Percentiles rank a stretch among this genome's conserved stretches.
Conservation (phyloP, 2,797 vertebrate genomes). For the Lagodon rhomboides region DNA sequence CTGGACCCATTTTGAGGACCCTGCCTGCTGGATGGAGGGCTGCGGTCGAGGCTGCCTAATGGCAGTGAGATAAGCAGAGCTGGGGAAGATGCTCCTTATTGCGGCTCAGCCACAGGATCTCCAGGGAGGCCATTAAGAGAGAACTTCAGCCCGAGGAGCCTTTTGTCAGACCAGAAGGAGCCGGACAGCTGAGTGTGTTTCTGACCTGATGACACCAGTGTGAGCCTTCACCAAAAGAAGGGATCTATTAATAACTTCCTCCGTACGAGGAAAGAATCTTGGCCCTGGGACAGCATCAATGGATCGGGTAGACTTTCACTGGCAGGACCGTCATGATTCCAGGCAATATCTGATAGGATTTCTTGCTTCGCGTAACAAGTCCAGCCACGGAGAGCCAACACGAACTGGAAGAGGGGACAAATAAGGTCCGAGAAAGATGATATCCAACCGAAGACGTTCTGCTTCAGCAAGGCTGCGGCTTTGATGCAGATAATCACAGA, state of each 20-base stretch:
- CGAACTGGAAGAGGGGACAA: conserved; percentile 27
- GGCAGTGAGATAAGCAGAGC: conserved; percentile 30
- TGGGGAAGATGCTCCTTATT: conserved; percentile 21
- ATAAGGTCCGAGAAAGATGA: conserved; percentile 52
- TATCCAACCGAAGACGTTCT: conserved; percentile 21
- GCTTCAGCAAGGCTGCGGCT: conserved; percentile 24
- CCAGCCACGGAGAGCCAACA: conserved; percentile 29
- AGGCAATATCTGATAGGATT: conserved; percentile 50
- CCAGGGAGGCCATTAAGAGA: conserved; percentile 60
- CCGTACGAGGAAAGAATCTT: conserved; percentile 52
- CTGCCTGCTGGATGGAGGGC: conserved; percentile 21
- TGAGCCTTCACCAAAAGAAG: conserved; percentile 48
- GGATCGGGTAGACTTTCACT: conserved; percentile 55
- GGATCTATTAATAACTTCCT: conserved; percentile 72
- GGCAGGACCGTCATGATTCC: conserved; percentile 49
- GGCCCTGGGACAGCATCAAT: conserved; percentile 51
- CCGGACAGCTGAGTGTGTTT: conserved; percentile 41
- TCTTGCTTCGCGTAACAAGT: conserved; percentile 23
- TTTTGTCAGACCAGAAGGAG: conserved; percentile 45
- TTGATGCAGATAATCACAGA: conserved; percentile 41
- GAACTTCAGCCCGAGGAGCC: conserved; percentile 13
- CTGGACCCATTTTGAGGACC: conserved; percentile 26
- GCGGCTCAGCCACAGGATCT: conserved; percentile 35
- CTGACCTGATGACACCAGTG: conserved; percentile 43
- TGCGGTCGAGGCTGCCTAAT: conserved; percentile 52